phyloP scores from a whole-genome alignment of 1,140 invertebrate species.

The Drosophila pseudoobscura region DNA sequence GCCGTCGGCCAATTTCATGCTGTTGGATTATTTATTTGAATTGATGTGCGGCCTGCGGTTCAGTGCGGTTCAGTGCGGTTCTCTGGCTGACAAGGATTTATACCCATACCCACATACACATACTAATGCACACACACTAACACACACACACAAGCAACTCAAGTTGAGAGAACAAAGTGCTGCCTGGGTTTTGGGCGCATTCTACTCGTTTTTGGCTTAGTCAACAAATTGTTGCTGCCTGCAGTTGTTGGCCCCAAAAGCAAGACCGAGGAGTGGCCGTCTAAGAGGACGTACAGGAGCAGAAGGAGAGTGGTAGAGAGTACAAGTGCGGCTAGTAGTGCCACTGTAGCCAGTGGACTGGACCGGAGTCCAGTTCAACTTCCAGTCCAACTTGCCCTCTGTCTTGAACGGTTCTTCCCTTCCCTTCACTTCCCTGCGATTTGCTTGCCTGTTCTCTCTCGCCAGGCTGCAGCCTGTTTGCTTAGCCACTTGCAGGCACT shows the following conservation, averaged over 20 bases:
- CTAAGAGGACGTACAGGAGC: no score
- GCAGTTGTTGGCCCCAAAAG: neutral
- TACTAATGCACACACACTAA: constrained; percentile 1
- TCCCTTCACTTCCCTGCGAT: no score
- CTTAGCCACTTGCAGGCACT: constrained; percentile 47
- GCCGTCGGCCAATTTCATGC: constrained; percentile 73
- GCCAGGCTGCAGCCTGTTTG: constrained; percentile 28
- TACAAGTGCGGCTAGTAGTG: no score
- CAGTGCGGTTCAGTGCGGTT: constrained; percentile 14
- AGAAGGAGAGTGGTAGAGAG: no score
- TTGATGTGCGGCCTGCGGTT: constrained; percentile 69
- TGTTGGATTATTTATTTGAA: constrained; percentile 79
- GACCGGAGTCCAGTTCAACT: no score
- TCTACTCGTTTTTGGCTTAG: constrained; percentile 41
- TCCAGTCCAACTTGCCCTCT: no score
- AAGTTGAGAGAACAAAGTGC: neutral
- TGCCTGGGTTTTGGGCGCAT: constrained; percentile 27
- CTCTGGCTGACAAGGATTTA: constrained; percentile 48
- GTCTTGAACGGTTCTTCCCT: no score
- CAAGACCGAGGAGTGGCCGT: no score
- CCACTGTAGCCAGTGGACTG: no score
- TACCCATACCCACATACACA: constrained; percentile 4
- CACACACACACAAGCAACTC: neutral
- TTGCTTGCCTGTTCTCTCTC: no score
- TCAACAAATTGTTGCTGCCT: constrained; percentile 35